Evolutionary conservation across 2,888 invertebrate species (phyloP), one percentile per base, ranked within the genome.

Genomic region (Drosophila paracracens): DNA sequence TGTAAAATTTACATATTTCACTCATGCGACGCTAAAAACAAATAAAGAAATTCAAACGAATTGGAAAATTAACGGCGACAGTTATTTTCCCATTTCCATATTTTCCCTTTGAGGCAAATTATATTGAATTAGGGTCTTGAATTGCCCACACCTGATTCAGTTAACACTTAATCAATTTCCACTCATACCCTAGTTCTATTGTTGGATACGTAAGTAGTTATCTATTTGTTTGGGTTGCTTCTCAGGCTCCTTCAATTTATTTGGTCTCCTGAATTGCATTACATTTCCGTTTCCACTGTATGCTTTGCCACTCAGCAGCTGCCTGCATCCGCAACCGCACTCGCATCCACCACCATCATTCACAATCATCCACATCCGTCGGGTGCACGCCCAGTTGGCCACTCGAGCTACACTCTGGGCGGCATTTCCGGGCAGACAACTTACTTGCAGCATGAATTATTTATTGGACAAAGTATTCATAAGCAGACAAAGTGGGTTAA

Each of bases 381-480:
- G 52, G 51, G 48, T 35, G 29, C 63, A 62, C 69, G 72, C 81
- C 73, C 77, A 56, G 29, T 53, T 61, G 65, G 38, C 53, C 43
- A 68, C 64, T 68, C 40, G 40, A 35, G 76, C 57, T 61, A 51
- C 61, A 48, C 66, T 51, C 65, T 72, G 88, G 80, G 64, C 48
- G 83, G 85, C 82, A 74, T 82, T 84, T 87, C 82, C 79, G 79
- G 58, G 70, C 83, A 82, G 85, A 77, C 84, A 70, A 70, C 70
- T 81, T 74, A 67, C 71, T 81, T 74, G 81, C 79, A 78, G 74
- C 82, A 86, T 89, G 85, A 86, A 86, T 89, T 86, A 86, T 86
- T 86, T 86, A 86, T 86, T 89, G 89, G 74, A 61, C 81, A 70
- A 70, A 87, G 87, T 84, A 81, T 83, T 89, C 82, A 89, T 81